Base-by-base conservation (phyloP, 2,888 invertebrate species). In the Eulithis prunata region DNA sequence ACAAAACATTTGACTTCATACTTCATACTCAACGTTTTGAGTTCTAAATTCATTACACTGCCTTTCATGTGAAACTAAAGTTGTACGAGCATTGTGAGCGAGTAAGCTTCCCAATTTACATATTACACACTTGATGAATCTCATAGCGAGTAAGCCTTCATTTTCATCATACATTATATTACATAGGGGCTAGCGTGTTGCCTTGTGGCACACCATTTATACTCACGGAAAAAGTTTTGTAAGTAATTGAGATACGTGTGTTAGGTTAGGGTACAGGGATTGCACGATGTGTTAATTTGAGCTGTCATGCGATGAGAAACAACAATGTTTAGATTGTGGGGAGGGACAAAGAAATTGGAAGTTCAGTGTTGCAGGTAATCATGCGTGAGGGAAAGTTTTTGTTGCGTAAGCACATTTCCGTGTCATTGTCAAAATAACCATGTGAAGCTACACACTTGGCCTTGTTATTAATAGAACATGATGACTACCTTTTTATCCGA, bases 221-320 rank as follows among this genome's bases (percentile, higher is more conserved):
- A 51, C 54, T 68, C 57, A 65, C 51, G 62, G 71, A 69, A 75
- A 77, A 78, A 76, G 71, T 79, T 78, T 69, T 72, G 70, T 72
- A 76, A 72, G 75, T 79, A 77, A 79, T 78, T 75, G 72, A 55
- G 74, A 69, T 78, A 78, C 77, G 77, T 78, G 77, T 75, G 75
- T 76, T 71, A 69, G 66, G 76, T 75, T 74, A 76, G 75, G 78
- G 78, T 63, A 68, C 71, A 71, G 64, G 68, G 77, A 78, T 80
- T 79, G 79, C 76, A 78, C 81, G 86, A 90, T 83, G 91, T 91
- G 90, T 90, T 91, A 91, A 92, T 92, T 91, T 86, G 77, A 72
- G 75, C 84, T 86, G 91, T 90, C 91, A 92, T 92, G 91, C 91
- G 84, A 92, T 89, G 89, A 87, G 84, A 81, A 79, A 84, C 81